Conservation (phyloP, 1,140 invertebrate species). For the Himalopsyche phryganea region DNA sequence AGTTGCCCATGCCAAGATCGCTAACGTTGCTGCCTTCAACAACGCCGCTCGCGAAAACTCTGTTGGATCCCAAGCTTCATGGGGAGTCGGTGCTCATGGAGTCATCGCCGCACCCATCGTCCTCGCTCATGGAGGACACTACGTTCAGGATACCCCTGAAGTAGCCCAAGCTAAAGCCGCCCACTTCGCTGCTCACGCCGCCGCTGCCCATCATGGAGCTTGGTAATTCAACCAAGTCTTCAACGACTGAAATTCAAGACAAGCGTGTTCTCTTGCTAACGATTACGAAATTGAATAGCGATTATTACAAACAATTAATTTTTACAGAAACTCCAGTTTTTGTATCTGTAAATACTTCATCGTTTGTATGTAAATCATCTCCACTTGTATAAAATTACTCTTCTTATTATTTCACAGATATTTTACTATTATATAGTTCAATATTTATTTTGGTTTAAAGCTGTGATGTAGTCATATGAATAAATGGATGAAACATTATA, state of each 20-base stretch:
- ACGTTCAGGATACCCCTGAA: conserved; percentile 57
- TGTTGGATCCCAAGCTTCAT: conserved; percentile 10
- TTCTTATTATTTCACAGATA: too few relatives aligned
- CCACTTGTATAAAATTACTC: not conserved
- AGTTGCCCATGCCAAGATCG: not conserved
- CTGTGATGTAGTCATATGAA: not conserved
- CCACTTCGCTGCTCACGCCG: conserved; percentile 31
- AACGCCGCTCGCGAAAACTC: conserved; percentile 12
- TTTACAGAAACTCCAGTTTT: too few relatives aligned
- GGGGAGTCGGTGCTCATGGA: not conserved
- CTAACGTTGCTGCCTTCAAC: conserved; percentile 39
- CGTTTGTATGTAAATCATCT: not conserved
- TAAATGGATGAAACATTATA: not conserved
- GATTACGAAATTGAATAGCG: too few relatives aligned
- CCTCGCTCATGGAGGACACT: conserved; percentile 47
- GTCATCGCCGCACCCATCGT: too few relatives aligned
- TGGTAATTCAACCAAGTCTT: not conserved
- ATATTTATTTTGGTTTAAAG: not conserved
- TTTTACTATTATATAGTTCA: not conserved
- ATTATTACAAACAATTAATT: too few relatives aligned
- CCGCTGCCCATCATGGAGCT: conserved; percentile 33
- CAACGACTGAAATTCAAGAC: too few relatives aligned
- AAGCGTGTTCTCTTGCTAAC: too few relatives aligned
- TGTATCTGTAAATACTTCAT: not conserved
- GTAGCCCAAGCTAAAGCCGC: conserved; percentile 40